Evolutionary conservation across 2,113 vertebrate species (phyloP), one percentile per base, ranked within the genome.

Genomic region (Spilogale gracilis): DNA sequence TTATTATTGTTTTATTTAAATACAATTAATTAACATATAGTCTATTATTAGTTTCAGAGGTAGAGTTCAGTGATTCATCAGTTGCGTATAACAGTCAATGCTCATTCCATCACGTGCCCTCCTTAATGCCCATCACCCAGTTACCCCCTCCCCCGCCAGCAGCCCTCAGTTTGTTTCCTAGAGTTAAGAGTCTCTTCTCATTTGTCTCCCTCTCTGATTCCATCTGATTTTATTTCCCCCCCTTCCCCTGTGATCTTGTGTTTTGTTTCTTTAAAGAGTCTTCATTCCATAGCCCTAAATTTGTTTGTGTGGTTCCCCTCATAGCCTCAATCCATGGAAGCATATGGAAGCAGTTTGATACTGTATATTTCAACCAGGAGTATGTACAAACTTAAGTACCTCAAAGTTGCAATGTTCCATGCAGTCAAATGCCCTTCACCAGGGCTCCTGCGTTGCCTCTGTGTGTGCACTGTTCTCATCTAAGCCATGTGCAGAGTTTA

Each of bases 201-300:
- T 32, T 67, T 32, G 14, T 67, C 30, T 32, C 14, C 13, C 30
- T 67, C 30, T 67, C 63, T 67, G 63, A 67, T 67, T 67, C 13
- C 63, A 67, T 67, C 63, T 67, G 14, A 16, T 67, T 67, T 67
- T 67, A 60, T 61, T 65, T 16, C 5, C 63, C 63, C 30, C 16
- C 63, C 30, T 30, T 32, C 16, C 63, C 30, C 30, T 67, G 13
- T 7, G 12, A 67, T 32, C 13, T 30, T 61, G 21, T 67, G 30
- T 32, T 67, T 67, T 63, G 48, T 73, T 11, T 86, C n/a, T 95
- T 54, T 73, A 95, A 61, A 80, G 21, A 32, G 9, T 17, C 71
- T 85, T 63, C 45, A 16, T 80, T 81, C 30, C 32, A 9, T 17
- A 80, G 30, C 61, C 58, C 4, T 38, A 38, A 38, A 6, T 38